Evolutionary conservation across 2,113 vertebrate species (phyloP).

Genomic region (Psettodes erumei): DNA sequence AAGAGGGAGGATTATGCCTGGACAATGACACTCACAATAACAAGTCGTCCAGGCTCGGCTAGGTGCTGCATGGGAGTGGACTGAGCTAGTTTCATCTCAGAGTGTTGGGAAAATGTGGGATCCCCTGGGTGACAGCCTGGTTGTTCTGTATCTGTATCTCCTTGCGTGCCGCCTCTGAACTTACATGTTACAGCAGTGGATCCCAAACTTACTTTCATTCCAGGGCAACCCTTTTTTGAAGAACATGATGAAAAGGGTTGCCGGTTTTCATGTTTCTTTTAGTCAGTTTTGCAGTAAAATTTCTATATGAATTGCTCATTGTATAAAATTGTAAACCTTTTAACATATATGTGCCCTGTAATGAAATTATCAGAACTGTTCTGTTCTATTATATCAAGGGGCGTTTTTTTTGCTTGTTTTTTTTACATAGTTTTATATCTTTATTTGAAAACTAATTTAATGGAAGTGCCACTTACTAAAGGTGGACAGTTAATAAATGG

Average conservation of each 20-base stretch:
- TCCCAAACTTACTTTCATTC: neutral
- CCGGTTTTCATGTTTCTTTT: too few relatives aligned
- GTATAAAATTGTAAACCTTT: neutral
- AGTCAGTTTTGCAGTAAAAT: too few relatives aligned
- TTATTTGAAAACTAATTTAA: too few relatives aligned
- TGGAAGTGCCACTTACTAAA: too few relatives aligned
- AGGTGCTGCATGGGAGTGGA: constrained; percentile 82
- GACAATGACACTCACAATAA: constrained; percentile 93
- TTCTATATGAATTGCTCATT: neutral
- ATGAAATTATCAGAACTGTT: too few relatives aligned
- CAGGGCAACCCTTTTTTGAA: neutral
- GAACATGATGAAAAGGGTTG: neutral
- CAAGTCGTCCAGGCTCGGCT: constrained; percentile 89
- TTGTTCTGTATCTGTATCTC: constrained; percentile 31
- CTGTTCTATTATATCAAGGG: too few relatives aligned
- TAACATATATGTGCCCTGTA: too few relatives aligned
- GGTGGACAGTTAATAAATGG: too few relatives aligned
- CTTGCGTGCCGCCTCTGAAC: constrained; percentile 22
- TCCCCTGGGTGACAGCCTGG: constrained; percentile 28
- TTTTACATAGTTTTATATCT: too few relatives aligned
- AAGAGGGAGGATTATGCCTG: constrained; percentile 87
- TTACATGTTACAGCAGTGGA: neutral
- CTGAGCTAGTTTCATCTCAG: constrained; percentile 13
- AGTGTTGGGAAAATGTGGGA: constrained; percentile 47
- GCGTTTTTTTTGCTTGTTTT: neutral